These are phyloP conservation scores for Notolabrus celidotus DNA, from an alignment of 2,797 vertebrate species.

Conservation along the genomic window DNA sequence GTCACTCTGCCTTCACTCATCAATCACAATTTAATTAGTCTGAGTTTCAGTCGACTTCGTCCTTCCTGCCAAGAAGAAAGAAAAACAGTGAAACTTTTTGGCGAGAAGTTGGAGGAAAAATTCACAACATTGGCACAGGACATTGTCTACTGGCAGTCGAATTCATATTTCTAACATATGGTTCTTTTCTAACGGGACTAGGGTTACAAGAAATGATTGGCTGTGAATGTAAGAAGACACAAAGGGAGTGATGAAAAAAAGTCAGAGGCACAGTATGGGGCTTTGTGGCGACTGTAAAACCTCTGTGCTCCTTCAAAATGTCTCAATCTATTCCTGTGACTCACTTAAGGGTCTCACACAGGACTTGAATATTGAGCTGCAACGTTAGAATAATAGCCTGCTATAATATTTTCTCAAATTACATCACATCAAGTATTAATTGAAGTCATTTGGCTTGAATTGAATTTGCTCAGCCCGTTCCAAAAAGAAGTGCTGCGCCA, in stretches of 20 bases:
- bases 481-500: slow-evolving; percentile 13
- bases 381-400: slow-evolving; percentile 15
- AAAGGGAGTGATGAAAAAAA: slow-evolving; percentile 35
- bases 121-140: slow-evolving; percentile 25
- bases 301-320: slow-evolving; percentile 31
- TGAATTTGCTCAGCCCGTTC: slow-evolving; percentile 45
- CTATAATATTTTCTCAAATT: slow-evolving; percentile 44
- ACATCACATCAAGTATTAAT: slow-evolving; percentile 56
- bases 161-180: slow-evolving; percentile 44
- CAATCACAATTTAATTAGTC: slow-evolving; percentile 64
- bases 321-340: slow-evolving; percentile 5
- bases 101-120: slow-evolving; percentile 38
- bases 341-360: slow-evolving; percentile 7
- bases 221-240: slow-evolving; percentile 37
- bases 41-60: slow-evolving; percentile 22
- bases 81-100: slow-evolving; percentile 29
- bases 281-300: slow-evolving; percentile 15
- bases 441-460: slow-evolving; percentile 48
- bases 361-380: slow-evolving; percentile 12
- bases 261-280: slow-evolving; percentile 23
- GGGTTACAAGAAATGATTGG: slow-evolving; percentile 39
- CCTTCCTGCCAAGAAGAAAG: slow-evolving; percentile 34
- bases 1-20: slow-evolving; percentile 51
- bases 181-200: slow-evolving; percentile 17
- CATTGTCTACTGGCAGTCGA: slow-evolving; percentile 39